Evolutionary conservation across 2,888 invertebrate genomes (phyloP), one percentile per base, ranked within the genome.

Genomic region (Liodrosophila aerea): DNA sequence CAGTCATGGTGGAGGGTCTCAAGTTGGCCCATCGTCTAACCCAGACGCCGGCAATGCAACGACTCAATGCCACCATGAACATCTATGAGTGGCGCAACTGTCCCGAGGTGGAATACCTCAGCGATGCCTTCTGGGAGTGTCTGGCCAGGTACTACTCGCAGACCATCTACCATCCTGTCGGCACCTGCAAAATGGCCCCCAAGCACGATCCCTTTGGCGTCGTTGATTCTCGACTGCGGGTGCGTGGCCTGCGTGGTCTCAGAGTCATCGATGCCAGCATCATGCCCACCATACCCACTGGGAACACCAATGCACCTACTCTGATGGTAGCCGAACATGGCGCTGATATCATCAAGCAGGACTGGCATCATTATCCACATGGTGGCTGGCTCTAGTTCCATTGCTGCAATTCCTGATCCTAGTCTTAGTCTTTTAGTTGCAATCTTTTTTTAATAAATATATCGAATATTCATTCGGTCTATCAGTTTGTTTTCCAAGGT

Each of bases 271-370:
- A 97, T 87, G 95, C 94, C 0, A 96, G 95, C 70, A 92, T 97
- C 13, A 96, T 97, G 95, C 96, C 96, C 0, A 92, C 90, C 1
- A 95, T 96, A 50, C 91, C 93, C 0, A 94, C 92, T 29, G 96
- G 96, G 0, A 96, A 96, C 84, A 96, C 95, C 0, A 96, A 96
- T 80, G 95, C 95, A 0, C 95, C 96, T 0, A 92, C 92, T 1
- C 93, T 96, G 39, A 96, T 96, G 96, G 94, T 96, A 37, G 96
- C 94, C 0, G 96, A 96, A 85, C 95, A 94, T 81, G 95, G 93
- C 1, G 92, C 95, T 0, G 95, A 96, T 80, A 93, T 96, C 92
- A 95, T 96, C 70, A 95, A 95, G 86, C 92, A 94, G 86, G 94
- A 95, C 69, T 95, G 94, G 93, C 68, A 61, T 0, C 83, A 77